These are phyloP conservation scores for Girardinichthys multiradiatus DNA, from an alignment of 2,113 vertebrate species.

Conservation along the genomic window DNA sequence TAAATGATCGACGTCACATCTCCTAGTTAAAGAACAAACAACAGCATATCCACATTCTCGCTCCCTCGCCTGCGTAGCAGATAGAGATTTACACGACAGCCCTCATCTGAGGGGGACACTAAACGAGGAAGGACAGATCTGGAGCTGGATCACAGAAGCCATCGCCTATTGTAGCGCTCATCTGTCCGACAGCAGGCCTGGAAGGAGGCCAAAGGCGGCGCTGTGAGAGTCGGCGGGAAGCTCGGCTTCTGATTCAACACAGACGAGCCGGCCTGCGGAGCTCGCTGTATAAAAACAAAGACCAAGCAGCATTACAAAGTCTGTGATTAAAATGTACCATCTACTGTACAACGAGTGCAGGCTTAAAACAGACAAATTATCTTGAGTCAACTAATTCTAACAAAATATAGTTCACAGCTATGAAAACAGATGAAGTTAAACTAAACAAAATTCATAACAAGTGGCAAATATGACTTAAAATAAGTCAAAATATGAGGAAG, in stretches of 20 bases:
- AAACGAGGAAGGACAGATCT: constrained; percentile 3
- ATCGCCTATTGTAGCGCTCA: neutral
- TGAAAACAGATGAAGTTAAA: neutral
- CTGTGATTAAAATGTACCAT: neutral
- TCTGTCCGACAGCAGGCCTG: constrained; percentile 20
- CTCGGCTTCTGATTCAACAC: constrained; percentile 5
- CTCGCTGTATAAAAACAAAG: constrained; percentile 5
- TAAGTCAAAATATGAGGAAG: no score
- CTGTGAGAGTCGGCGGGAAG: neutral
- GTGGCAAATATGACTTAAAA: neutral
- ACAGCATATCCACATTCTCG: neutral
- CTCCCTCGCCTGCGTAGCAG: neutral
- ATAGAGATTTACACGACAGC: constrained; percentile 11
- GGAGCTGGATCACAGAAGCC: constrained; percentile 28
- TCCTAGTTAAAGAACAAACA: neutral
- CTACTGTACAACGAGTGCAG: neutral
- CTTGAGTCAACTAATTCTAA: neutral
- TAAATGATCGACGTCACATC: neutral
- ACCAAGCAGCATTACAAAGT: neutral
- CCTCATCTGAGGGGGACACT: neutral
- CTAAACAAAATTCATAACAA: neutral
- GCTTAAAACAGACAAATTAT: no score
- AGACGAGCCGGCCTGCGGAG: neutral
- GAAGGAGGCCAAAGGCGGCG: constrained; percentile 28
- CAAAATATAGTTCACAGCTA: neutral